Evolutionary conservation across 2,113 vertebrate genomes (phyloP), one percentile per base, ranked within the genome.

Genomic region (Onychorhynchus coronatus): DNA sequence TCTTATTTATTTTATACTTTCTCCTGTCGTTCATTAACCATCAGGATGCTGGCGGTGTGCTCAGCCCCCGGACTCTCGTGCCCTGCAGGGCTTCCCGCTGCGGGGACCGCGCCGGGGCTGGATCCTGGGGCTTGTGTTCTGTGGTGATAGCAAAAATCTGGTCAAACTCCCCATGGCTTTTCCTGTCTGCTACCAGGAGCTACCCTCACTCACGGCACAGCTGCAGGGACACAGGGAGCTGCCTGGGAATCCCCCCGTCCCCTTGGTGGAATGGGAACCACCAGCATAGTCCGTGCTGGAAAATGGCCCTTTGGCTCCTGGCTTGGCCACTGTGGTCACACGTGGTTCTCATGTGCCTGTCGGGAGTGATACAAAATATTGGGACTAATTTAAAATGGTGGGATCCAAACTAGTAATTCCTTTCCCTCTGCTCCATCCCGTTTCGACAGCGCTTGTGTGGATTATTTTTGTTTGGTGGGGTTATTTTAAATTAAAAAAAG

Each of bases 11-110:
- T 88, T 81, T 21, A 58, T 58, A 87, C 94, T 97, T 95, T 95
- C 80, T 93, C 93, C 86, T 96, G 89, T 88, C 89, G 72, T 96
- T 95, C 97, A 96, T 97, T 95, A 97, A 96, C 93, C 76, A 97
- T 94, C 97, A 92, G 96, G 97, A 94, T 96, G 89, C 97, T 96
- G 97, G 30, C 80, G 62, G 82, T 27, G 77, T 73, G 89, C 89
- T 97, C 75, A 90, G 86, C 96, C 75, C 85, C 70, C 20, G 35
- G 61, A 44, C 73, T 79, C 73, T 53, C 39, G 53, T 76, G 85
- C 95, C 92, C 22, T n/a, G 88, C 83, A 91, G 93, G 55, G 88
- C 92, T 92, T 95, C 72, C 49, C 5, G 23, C 90, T 50, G 89
- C 21, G 39, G 80, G 74, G 77, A 25, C 77, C 22, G 24, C 80